Evolutionary conservation across 2,113 vertebrate species (phyloP), one percentile per base, ranked within the genome.

Genomic region (Nannospalax galili): DNA sequence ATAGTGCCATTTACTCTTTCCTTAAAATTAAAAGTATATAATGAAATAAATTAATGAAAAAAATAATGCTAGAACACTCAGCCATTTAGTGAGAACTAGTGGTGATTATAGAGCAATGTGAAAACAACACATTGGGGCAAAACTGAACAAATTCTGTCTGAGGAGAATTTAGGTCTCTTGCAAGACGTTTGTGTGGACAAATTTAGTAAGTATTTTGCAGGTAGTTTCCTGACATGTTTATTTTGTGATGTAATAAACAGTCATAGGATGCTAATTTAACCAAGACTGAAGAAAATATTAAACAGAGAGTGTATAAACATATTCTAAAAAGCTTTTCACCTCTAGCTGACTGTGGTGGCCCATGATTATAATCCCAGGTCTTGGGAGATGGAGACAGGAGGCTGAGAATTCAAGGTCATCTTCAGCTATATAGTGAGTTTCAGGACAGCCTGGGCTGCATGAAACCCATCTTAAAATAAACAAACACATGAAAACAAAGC

Each of bases 81-180:
- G 22, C 32, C 12, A 37, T 79, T 85, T 93, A 60, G 52, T 82
- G 82, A 94, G 14, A 87, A 81, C 3, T 69, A 15, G 28, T 93
- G 85, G 84, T 40, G 70, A 91, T 70, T 93, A 88, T 35, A 12
- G 86, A 86, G 69, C 70, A 95, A 62, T 58, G 60, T 77, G 84
- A 65, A 78, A 80, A 56, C 22, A 81, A 72, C 64, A 81, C 69
- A 17, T 28, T 45, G 77, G 52, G 37, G 42, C 48, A 52, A 52
- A 52, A 52, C 11, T 52, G 48, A 52, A 52, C 48, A 52, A 52
- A 52, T n/a, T n/a, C n/a, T n/a, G 48, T 52, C 48, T 52, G 11
- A 52, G 48, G 48, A 52, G 48, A 52, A 52, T 52, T 52, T 52
- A 52, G 11, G 48, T 52, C 48, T 52, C 48, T 52, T 52, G 30